Evolutionary conservation across 1,140 invertebrate genomes (phyloP).

Genomic region (Caerostris extrusa): DNA sequence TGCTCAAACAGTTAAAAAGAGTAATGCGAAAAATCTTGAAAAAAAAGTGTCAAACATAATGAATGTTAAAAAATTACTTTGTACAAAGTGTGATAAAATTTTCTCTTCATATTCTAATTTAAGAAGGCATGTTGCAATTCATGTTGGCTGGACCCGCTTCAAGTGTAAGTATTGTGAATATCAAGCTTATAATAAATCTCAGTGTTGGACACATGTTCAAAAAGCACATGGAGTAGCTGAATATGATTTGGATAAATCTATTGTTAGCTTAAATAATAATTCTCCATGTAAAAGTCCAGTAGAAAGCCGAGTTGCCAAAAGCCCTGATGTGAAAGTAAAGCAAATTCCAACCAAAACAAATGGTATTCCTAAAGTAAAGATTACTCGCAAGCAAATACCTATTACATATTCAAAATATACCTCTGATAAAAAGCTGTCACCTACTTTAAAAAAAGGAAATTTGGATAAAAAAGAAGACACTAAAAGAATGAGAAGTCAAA

Average conservation of each 20-base stretch:
- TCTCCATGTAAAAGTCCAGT: not conserved
- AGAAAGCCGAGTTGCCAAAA: not conserved
- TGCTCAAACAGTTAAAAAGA: constrained; percentile 33
- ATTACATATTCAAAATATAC: not conserved
- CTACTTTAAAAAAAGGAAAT: constrained; percentile 11
- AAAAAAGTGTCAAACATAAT: constrained; percentile 79
- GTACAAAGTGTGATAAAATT: constrained; percentile 80
- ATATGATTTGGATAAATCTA: constrained; percentile 52
- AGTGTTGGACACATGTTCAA: constrained; percentile 80
- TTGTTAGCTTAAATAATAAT: constrained; percentile 12
- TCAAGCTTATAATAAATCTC: constrained; percentile 81
- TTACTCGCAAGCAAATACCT: constrained; percentile 18
- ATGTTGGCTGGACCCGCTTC: constrained; percentile 82
- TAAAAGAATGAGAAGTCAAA: constrained; percentile 21
- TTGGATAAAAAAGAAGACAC: not conserved
- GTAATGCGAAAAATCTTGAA: constrained; percentile 57
- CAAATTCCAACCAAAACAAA: not conserved
- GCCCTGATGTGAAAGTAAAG: constrained; percentile 16
- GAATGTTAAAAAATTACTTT: constrained; percentile 80
- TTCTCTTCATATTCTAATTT: constrained; percentile 81
- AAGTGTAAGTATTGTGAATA: constrained; percentile 82
- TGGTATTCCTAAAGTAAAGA: constrained; percentile 56
- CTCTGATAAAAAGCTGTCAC: not conserved
- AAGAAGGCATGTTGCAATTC: constrained; percentile 81
- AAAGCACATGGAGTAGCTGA: constrained; percentile 78